Conservation (phyloP, 2,797 vertebrate genomes). For the Enteromius paludinosus region DNA sequence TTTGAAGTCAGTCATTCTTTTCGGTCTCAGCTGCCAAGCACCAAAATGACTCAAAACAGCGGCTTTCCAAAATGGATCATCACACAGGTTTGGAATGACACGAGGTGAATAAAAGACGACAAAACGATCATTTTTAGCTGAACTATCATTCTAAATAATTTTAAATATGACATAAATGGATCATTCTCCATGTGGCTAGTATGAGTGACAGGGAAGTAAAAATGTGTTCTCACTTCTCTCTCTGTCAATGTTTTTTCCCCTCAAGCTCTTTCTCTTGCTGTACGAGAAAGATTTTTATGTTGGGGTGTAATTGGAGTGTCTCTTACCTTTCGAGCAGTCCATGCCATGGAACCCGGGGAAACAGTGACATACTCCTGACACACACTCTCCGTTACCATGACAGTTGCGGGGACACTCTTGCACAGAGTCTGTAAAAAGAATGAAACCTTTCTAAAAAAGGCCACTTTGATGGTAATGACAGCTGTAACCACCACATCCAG, state of each 20-base stretch:
- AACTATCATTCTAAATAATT: background rate
- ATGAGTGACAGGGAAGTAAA: constrained; percentile 11
- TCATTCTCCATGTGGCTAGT: background rate
- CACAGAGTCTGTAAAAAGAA: constrained; percentile 88
- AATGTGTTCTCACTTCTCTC: constrained; percentile 5
- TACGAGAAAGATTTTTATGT: no score
- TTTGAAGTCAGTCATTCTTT: background rate
- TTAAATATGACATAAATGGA: background rate
- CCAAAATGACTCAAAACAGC: background rate
- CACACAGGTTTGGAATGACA: background rate
- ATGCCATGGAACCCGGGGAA: constrained; percentile 99
- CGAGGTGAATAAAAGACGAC: background rate
- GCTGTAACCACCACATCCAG: constrained; percentile 32
- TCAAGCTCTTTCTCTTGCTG: background rate
- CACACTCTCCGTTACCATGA: constrained; percentile 97
- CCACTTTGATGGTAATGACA: constrained; percentile 44
- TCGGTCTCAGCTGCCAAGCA: background rate
- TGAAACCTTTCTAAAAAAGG: constrained; percentile 48
- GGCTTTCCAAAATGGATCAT: background rate
- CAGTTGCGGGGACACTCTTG: constrained; percentile 98
- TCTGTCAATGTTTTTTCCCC: constrained; percentile 1
- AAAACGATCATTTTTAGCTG: background rate
- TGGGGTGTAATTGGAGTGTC: constrained; percentile 51
- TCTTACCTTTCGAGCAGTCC: constrained; percentile 97
- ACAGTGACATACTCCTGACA: constrained; percentile 95